phyloP scores from a whole-genome alignment of 2,888 invertebrate species.

The Lithophane leautieri region DNA sequence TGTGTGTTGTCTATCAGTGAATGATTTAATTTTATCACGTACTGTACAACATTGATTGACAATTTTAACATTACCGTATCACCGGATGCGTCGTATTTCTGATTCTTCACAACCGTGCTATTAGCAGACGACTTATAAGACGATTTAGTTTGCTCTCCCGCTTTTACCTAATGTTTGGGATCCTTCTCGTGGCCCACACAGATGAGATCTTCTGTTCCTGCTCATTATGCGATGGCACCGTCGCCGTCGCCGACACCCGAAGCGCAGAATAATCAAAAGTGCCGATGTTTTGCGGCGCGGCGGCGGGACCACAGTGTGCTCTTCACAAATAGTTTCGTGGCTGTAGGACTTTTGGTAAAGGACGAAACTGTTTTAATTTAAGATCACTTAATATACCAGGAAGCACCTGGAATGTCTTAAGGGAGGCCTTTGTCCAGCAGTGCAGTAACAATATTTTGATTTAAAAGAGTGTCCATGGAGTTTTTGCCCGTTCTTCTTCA shows the following conservation, averaged over 20 bases:
- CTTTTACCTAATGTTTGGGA: neutral
- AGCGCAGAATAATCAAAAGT: constrained; percentile 43
- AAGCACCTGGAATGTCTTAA: neutral
- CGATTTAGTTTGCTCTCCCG: neutral
- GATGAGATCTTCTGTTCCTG: neutral
- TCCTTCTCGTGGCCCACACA: neutral
- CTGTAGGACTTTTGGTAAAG: neutral
- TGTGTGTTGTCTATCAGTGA: neutral
- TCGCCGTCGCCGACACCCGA: constrained; percentile 4
- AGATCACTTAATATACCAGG: neutral
- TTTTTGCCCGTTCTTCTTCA: neutral
- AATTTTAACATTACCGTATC: neutral
- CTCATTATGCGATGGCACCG: neutral
- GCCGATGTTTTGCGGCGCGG: too few species aligned
- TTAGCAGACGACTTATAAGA: neutral
- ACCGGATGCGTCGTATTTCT: too few species aligned
- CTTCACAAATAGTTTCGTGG: neutral
- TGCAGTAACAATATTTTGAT: neutral
- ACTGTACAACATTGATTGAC: neutral
- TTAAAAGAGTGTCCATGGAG: neutral
- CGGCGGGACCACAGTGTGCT: neutral
- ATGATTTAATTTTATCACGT: neutral
- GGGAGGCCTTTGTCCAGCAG: neutral
- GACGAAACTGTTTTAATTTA: neutral
- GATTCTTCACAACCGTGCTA: neutral